These are phyloP conservation scores for Nemapogon koenigi DNA, from an alignment of 2,888 invertebrate genomes.

Conservation along the genomic window DNA sequence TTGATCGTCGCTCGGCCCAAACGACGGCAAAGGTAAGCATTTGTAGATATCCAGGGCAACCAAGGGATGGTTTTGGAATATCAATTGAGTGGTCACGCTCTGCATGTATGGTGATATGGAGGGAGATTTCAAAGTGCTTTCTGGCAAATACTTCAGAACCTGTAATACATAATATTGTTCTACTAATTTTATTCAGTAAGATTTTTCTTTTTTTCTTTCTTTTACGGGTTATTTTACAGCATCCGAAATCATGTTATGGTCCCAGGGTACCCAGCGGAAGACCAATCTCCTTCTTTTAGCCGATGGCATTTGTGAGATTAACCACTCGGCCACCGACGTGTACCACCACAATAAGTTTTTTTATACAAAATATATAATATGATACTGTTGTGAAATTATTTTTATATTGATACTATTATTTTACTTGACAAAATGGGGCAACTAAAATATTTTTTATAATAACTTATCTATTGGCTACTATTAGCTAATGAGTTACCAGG, in stretches of 20 bases:
- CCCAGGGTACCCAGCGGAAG: no score
- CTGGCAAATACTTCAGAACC: constrained; percentile 38
- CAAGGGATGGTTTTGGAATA: constrained; percentile 51
- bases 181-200: background rate
- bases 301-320: no score
- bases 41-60: constrained; percentile 58
- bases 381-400: background rate
- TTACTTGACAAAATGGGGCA: no score
- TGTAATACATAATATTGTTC: constrained; percentile 22
- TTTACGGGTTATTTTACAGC: no score
- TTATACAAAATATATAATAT: constrained; percentile 1
- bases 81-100: constrained; percentile 55
- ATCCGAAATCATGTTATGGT: no score
- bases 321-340: no score
- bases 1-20: constrained; percentile 54
- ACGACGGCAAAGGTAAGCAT: constrained; percentile 45
- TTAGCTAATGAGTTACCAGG: no score
- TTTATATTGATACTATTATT: no score
- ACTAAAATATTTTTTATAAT: no score
- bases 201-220: background rate
- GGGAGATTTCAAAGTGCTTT: constrained; percentile 29
- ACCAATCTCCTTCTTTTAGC: no score
- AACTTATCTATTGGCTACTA: no score
- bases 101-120: constrained; percentile 54
- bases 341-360: no score